phyloP scores from a whole-genome alignment of 2,113 vertebrate species.

The Rhegmatorhina hoffmannsi region DNA sequence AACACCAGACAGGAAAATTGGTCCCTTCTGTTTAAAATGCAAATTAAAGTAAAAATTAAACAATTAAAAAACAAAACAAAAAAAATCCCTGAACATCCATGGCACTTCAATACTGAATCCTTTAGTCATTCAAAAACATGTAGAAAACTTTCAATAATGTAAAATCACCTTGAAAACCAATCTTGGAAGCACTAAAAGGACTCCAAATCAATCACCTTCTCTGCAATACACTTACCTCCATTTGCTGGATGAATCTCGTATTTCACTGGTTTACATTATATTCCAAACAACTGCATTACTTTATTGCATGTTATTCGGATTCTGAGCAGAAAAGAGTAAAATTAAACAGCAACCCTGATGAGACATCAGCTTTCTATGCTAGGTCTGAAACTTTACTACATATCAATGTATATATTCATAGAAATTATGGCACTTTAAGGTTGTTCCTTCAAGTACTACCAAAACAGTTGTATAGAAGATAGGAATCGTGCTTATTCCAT shows the following conservation, averaged over 20 bases:
- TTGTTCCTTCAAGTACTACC: neutral
- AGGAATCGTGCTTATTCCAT: rapidly evolving
- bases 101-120: neutral
- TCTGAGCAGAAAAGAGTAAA: neutral
- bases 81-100: neutral
- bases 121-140: neutral
- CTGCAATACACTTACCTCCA: neutral
- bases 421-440: neutral
- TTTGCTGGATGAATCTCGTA: neutral
- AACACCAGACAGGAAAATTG: neutral
- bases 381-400: neutral
- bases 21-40: neutral
- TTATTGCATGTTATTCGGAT: neutral
- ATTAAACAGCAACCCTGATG: neutral
- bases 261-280: neutral
- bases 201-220: neutral
- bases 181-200: neutral
- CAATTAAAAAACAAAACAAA: neutral
- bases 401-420: neutral
- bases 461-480: neutral
- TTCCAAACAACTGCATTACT: neutral
- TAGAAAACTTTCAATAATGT: neutral
- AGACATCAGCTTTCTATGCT: neutral
- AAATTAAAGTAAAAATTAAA: neutral
- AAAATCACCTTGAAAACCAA: neutral